phyloP scores from a whole-genome alignment of 1,140 invertebrate genomes.

The Drosophila carrolli region DNA sequence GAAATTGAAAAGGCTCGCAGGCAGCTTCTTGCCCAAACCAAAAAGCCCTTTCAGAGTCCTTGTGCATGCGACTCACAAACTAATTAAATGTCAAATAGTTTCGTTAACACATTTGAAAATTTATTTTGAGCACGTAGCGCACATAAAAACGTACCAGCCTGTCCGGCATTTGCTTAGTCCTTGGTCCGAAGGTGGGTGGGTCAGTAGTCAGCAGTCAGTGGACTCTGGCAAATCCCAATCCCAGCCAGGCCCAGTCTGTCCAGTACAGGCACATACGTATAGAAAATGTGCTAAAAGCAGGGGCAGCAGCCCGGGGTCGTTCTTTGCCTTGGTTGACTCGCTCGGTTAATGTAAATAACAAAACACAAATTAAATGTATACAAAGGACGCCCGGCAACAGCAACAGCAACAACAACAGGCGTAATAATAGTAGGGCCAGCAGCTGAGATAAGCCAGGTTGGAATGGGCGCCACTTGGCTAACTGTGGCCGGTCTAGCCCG shows the following conservation, averaged over 20 bases:
- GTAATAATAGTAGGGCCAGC: slow-evolving; percentile 41
- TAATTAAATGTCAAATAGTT: slow-evolving; percentile 84
- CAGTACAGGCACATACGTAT: slow-evolving; percentile 39
- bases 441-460: slow-evolving; percentile 75
- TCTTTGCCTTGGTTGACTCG: slow-evolving; percentile 52
- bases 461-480: slow-evolving; percentile 63
- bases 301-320: slow-evolving; percentile 22
- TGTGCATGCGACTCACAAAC: slow-evolving; percentile 82
- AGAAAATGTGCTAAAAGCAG: slow-evolving; percentile 62
- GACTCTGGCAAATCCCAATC: slow-evolving; percentile 10
- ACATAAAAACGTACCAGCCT: slow-evolving; percentile 72
- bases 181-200: slow-evolving; percentile 1
- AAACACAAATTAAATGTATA: slow-evolving; percentile 84
- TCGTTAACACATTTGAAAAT: slow-evolving; percentile 84
- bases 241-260: slow-evolving; percentile 1
- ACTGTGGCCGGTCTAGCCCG: slow-evolving; percentile 57
- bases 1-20: slow-evolving; percentile 65
- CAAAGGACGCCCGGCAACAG: slow-evolving; percentile 60
- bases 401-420: slow-evolving; percentile 20
- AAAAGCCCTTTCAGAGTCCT: slow-evolving; percentile 49
- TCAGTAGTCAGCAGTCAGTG: slow-evolving; percentile 3
- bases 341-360: slow-evolving; percentile 82
- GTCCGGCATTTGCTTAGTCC: slow-evolving; percentile 51
- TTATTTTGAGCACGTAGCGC: slow-evolving; percentile 82
- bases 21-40: not conserved